Base-by-base conservation (phyloP, 37 sponge, comb jelly and placozoan genomes). In the Mnemiopsis leidyi region DNA sequence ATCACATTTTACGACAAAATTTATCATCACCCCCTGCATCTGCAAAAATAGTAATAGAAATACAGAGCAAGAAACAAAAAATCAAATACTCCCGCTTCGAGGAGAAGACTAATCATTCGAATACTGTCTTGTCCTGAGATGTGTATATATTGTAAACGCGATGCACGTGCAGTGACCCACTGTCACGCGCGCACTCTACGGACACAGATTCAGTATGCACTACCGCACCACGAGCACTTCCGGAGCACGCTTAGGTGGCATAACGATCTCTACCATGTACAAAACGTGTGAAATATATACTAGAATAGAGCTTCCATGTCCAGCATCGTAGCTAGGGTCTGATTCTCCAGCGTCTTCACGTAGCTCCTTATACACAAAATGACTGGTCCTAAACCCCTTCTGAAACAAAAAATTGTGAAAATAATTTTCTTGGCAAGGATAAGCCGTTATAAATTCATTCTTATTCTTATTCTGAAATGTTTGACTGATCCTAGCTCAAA, bases 1-100 rank as follows among this genome's bases (percentile, higher is more conserved):
- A 48, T 48, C 61, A 48, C 61, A 48, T 48, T 48, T 48, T 48
- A 48, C 61, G 61, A 48, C 61, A 48, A 48, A 48, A 48, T 48
- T 48, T 48, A 48, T 48, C 61, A 48, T 48, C 61, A 48, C 61
- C 61, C 61, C 61, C 61, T 48, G 61, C 61, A 48, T 48, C 75
- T 29, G 75, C 75, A 71, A 71, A 71, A 71, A 71, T 71, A 71
- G 25, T 71, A 29, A 71, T 71, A 71, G 25, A 23, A 29, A 71
- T 28, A 71, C 30, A 71, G 75, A 71, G 30, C 30, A 71, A 71
- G 75, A 71, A 71, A 71, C 75, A 71, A 71, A 71, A 71, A 71
- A 71, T 71, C 75, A 71, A 71, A 71, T 71, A 71, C 75, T 71
- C 75, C 75, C 75, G 30, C 30, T 23, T 71, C 20, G n/a, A 71